Evolutionary conservation across 2,113 vertebrate genomes (phyloP), one percentile per base, ranked within the genome.

Genomic region (Cnemophilus loriae): DNA sequence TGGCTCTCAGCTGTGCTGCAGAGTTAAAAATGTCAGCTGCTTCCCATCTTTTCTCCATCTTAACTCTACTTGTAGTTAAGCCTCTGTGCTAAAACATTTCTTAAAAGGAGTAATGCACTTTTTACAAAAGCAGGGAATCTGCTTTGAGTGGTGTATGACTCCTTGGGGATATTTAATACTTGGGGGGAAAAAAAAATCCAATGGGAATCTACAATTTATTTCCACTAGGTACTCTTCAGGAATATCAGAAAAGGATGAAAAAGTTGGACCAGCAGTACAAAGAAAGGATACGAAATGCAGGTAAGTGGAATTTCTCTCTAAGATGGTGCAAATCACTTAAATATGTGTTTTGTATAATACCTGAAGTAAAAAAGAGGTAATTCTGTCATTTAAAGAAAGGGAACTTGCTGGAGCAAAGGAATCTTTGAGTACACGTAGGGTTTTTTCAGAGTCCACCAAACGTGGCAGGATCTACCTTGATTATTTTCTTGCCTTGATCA

Each of bases 201-300:
- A 3, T 26, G 39, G 7, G 74, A 87, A 85, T 59, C 9, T 68
- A 7, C 79, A n/a, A 30, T 90, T 92, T 52, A 5, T 94, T 90
- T 70, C 42, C 55, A 74, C 65, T 86, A 99, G 99, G 99, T 78
- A 99, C 99, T 8, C 97, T 99, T 80, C 99, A 99, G 95, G 99
- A 99, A 77, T 99, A 99, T 94, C 99, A 99, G 98, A 99, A 99
- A 97, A 98, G 99, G 90, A 99, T 99, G 99, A 99, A 99, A 73
- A 99, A 99, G 88, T 95, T 99, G 60, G 99, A 99, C 93, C 99
- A 99, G 95, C 99, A 99, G 83, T 99, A 99, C 91, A 99, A 99
- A 96, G 99, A 99, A 91, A 98, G 99, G 95, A 98, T 99, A 85
- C 97, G 99, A 77, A 99, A 99, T 69, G 99, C 99, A 96, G 99